Percentiles rank a stretch among this genome's conserved stretches.
phyloP scores from a whole-genome alignment of 2,797 vertebrate species.

The Octomys mimax region DNA sequence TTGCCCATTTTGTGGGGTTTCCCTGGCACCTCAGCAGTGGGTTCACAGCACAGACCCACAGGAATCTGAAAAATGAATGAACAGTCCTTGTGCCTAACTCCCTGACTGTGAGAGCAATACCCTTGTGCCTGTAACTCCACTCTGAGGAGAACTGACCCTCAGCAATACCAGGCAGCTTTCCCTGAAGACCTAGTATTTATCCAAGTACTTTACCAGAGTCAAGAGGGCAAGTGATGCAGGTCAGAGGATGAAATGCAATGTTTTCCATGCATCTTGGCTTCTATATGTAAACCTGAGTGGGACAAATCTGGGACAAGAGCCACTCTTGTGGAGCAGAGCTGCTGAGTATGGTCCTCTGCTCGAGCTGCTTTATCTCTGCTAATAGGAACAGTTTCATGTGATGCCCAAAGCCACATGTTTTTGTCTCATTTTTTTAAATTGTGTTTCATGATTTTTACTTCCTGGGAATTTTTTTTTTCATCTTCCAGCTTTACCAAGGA shows the following conservation, averaged over 20 bases:
- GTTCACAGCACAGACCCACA: not conserved
- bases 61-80: not conserved
- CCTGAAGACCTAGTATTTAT: not conserved
- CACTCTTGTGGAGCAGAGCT: not conserved
- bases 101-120: not conserved
- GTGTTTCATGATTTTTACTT: constrained; percentile 43
- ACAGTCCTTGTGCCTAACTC: not conserved
- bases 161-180: not conserved
- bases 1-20: not conserved
- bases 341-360: constrained; percentile 14
- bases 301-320: not conserved
- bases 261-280: not conserved
- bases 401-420: not conserved
- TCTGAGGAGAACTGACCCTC: not conserved
- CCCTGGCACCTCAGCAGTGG: not conserved
- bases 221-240: not conserved
- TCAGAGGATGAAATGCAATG: not conserved
- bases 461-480: constrained; percentile 68
- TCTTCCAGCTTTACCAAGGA: constrained; percentile 77
- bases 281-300: not conserved
- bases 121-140: not conserved
- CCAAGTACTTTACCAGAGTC: not conserved
- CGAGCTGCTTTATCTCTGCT: not conserved
- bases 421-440: not conserved
- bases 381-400: not conserved